These are phyloP conservation scores for Mormoops blainvillei DNA, from an alignment of 2,113 vertebrate genomes.

Conservation along the genomic window DNA sequence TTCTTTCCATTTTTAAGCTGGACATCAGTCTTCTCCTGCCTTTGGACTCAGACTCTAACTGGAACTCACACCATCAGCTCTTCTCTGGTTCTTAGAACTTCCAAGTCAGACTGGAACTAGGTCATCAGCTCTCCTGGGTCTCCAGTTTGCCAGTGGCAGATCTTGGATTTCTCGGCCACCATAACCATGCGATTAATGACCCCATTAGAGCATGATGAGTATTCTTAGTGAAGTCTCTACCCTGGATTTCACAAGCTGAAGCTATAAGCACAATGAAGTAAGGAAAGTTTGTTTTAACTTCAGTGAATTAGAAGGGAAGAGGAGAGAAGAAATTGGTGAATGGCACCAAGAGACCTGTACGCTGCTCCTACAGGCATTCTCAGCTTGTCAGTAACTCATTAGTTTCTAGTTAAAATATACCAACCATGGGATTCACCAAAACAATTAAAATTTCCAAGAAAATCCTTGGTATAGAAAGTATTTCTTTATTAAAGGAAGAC, in stretches of 20 bases:
- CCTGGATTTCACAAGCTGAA: not conserved
- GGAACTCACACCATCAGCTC: not conserved
- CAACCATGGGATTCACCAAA: not conserved
- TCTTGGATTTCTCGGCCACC: not conserved
- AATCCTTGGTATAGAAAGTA: not conserved
- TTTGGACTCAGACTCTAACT: not conserved
- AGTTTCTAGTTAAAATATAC: not conserved
- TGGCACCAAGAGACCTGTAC: not conserved
- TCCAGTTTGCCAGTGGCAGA: not conserved
- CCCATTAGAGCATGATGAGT: not conserved
- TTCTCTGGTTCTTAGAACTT: not conserved
- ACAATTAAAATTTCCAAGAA: constrained; percentile 26
- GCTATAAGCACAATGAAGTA: not conserved
- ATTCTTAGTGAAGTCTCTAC: not conserved
- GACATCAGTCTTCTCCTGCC: not conserved
- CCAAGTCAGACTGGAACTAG: not conserved
- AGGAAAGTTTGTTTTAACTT: not conserved
- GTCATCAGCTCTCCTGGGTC: not conserved
- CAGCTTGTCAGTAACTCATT: not conserved
- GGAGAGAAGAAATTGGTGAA: not conserved
- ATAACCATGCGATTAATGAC: not conserved
- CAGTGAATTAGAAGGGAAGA: not conserved
- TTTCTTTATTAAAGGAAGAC: not conserved
- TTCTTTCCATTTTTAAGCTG: not conserved
- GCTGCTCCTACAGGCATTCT: not conserved